Evolutionary conservation across 2,888 invertebrate genomes (phyloP), one percentile per base, ranked within the genome.

Genomic region (Campoplex nolae): DNA sequence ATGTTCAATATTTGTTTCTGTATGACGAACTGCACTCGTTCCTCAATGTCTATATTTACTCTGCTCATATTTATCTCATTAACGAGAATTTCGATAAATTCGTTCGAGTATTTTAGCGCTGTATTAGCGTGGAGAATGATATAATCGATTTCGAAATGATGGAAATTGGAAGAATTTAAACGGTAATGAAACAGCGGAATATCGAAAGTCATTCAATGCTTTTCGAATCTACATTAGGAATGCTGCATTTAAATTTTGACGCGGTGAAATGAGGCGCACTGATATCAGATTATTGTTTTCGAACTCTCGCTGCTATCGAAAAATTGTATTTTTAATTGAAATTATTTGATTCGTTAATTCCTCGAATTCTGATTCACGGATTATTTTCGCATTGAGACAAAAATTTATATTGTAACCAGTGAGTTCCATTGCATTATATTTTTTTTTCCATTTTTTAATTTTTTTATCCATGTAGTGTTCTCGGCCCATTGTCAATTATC

Each of bases 261-360:
- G 16, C 28, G 16, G 13, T 62, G 13, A 16, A 32, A 32, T 11
- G 23, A 23, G 23, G 23, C 28, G 11, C 23, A 23, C 23, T 0
- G 2, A 13, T 45, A 11, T 11, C 28, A 32, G 16, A 62, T 62
- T 62, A 23, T 2, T 32, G 32, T 32, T 62, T 32, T 4, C 32
- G 16, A 62, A 32, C 16, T 32, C 32, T 4, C 9, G 32, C 6
- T 32, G 16, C 32, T 6, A 62, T 32, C 62, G 62, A 32, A 32
- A 16, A 62, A 32, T 62, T 62, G 32, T 62, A 62, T 62, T 62
- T 62, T 62, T 62, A 62, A 62, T 62, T 62, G 62, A 16, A 62
- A 62, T 32, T 62, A 16, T 62, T 62, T 16, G 13, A 62, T 62
- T 32, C 62, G 32, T 62, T 32, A 11, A 32, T 62, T 62, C 13